phyloP scores from a whole-genome alignment of 2,113 vertebrate species.

The Barnardius zonarius region DNA sequence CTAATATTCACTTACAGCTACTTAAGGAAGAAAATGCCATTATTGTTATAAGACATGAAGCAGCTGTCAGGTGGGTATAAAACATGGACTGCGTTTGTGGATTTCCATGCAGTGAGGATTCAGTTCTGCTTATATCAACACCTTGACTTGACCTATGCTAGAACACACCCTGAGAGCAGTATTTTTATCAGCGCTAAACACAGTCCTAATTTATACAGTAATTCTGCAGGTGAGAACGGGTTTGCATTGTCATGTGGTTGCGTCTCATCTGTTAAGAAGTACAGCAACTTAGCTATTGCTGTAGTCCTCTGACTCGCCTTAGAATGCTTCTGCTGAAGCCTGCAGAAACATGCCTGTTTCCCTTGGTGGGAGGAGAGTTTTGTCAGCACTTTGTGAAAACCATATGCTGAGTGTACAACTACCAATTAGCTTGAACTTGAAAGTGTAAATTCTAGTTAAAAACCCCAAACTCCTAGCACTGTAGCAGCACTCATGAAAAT shows the following conservation, averaged over 20 bases:
- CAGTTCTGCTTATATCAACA: background rate
- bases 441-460: background rate
- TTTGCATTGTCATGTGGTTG: background rate
- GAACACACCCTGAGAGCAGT: background rate
- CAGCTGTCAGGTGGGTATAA: background rate
- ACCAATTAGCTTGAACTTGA: background rate
- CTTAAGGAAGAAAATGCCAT: background rate
- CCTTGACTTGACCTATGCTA: background rate
- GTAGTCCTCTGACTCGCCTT: background rate
- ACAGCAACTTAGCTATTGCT: background rate
- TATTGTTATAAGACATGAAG: background rate
- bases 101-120: background rate
- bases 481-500: background rate
- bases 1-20: background rate
- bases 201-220: background rate
- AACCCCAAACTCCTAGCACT: background rate
- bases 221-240: background rate
- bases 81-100: background rate
- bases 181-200: background rate
- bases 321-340: background rate
- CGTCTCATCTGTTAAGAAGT: background rate
- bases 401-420: background rate
- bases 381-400: constrained; percentile 8
- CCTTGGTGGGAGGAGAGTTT: background rate
- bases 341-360: background rate